Conservation (phyloP, 2,797 vertebrate species). For the Pempheris klunzingeri region DNA sequence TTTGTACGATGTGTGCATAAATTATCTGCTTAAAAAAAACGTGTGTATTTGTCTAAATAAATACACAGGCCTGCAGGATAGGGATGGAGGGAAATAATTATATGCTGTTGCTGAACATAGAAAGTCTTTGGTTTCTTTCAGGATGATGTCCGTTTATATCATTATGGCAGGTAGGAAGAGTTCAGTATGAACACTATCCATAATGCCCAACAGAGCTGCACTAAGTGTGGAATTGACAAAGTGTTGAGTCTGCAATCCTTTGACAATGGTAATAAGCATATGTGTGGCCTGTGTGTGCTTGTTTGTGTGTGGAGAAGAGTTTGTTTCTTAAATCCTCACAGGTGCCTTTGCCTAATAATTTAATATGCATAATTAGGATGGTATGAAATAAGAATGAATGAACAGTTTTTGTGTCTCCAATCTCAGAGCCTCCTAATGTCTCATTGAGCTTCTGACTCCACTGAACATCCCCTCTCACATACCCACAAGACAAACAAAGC, state of each 20-base stretch:
- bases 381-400: constrained; percentile 5
- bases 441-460: background rate
- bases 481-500: background rate
- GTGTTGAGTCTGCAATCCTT: constrained; percentile 65
- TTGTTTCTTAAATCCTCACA: constrained; percentile 16
- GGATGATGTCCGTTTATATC: constrained; percentile 19
- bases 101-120: constrained; percentile 9
- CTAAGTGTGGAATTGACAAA: constrained; percentile 68
- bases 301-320: constrained; percentile 1
- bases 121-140: constrained; percentile 12
- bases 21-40: background rate
- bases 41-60: constrained; percentile 1
- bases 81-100: constrained; percentile 26
- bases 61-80: background rate
- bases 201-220: constrained; percentile 52
- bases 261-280: constrained; percentile 71
- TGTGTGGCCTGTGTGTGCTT: constrained; percentile 7
- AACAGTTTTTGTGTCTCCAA: constrained; percentile 1
- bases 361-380: constrained; percentile 21
- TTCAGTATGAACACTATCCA: constrained; percentile 42
- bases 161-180: constrained; percentile 35
- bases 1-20: background rate
- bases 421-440: background rate
- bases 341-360: constrained; percentile 9
- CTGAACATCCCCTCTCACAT: background rate